Evolutionary conservation across 1,140 invertebrate species (phyloP).

Genomic region (Portunus trituberculatus): DNA sequence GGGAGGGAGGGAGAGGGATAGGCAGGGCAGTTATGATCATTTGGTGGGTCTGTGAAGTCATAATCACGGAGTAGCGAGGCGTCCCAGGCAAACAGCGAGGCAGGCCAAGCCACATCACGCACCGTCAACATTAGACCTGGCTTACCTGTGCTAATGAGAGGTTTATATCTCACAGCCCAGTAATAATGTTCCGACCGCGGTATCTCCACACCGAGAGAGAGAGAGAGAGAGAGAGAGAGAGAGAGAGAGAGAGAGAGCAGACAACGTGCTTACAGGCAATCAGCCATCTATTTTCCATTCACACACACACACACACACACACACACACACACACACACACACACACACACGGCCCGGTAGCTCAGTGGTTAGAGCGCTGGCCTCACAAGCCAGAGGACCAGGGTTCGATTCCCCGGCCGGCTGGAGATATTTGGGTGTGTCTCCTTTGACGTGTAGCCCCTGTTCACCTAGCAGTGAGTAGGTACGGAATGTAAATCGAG

Average conservation of each 20-base stretch:
- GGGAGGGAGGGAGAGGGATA: background rate
- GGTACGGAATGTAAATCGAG: too few relatives aligned
- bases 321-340: constrained; percentile 12
- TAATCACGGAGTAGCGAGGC: background rate
- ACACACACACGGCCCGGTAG: constrained; percentile 2
- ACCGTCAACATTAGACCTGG: background rate
- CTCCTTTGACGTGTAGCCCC: too few relatives aligned
- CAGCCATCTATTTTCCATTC: background rate
- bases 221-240: background rate
- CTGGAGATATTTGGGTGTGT: too few relatives aligned
- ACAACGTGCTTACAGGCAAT: background rate
- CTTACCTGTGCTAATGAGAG: background rate
- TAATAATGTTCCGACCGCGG: background rate
- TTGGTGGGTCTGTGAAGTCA: background rate
- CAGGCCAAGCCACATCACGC: background rate
- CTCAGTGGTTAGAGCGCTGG: too few relatives aligned
- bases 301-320: constrained; percentile 9
- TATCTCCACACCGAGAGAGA: background rate
- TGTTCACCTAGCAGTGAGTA: too few relatives aligned
- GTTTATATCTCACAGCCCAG: background rate
- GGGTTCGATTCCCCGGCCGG: too few relatives aligned
- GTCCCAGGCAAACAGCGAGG: background rate
- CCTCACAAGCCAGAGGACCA: too few relatives aligned
- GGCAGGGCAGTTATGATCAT: background rate
- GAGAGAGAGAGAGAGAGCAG: background rate